Evolutionary conservation across 2,113 vertebrate species (phyloP), one percentile per base, ranked within the genome.

Genomic region (Rhinopithecus roxellana): DNA sequence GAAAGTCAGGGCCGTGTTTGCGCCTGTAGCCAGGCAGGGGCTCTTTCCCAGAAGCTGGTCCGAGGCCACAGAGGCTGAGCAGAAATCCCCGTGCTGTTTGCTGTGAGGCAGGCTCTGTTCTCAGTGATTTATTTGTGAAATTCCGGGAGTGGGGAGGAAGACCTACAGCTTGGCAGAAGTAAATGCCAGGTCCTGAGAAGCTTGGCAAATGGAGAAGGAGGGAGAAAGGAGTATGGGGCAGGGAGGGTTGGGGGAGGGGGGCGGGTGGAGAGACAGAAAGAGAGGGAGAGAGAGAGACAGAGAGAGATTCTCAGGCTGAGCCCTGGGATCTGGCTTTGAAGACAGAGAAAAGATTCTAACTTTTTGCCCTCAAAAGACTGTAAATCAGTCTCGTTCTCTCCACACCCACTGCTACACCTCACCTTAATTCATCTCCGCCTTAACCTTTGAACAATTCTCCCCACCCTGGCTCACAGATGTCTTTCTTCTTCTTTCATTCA

Each of bases 41-140:
- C 84, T 93, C 61, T 74, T 64, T 94, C 50, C 93, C 64, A 17
- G 88, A 95, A 95, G 87, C 70, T 20, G 18, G 50, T 17, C 78
- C 89, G 61, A 95, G 90, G 96, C 95, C n/a, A 0, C 81, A 78
- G 91, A 86, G 90, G 74, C 67, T 61, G 40, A 92, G 91, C 61
- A 84, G 94, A 55, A 94, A 55, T 43, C 45, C 0, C 1, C 2
- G 13, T 27, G 83, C 43, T 35, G 23, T 48, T 79, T 75, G 59
- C 55, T 57, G 82, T 32, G 35, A 95, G 93, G 79, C 89, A 2
- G 27, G 35, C 70, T 88, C 89, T 81, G 75, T 50, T 74, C n/a
- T 40, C 57, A 8, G 80, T 13, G 79, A 91, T 87, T 92, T 94
- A 69, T 89, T 78, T 43, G 67, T 78, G 84, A 84, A 69, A 22